phyloP scores from a whole-genome alignment of 2,888 invertebrate genomes.

The Acanthopleura granulata region DNA sequence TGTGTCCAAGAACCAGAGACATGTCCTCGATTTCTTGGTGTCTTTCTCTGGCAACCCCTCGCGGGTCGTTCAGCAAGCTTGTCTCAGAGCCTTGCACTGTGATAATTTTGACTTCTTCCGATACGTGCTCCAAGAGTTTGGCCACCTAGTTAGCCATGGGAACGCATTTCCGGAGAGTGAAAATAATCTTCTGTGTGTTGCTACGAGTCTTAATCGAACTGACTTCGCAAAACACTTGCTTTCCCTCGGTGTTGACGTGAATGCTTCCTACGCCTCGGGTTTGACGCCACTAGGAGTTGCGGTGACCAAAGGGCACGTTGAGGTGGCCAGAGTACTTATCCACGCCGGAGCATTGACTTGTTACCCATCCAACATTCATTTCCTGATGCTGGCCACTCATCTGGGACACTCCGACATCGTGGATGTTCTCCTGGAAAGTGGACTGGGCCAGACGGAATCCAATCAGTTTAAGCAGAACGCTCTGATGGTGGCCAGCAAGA shows the following conservation, averaged over 20 bases:
- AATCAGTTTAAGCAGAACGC: constrained; percentile 14
- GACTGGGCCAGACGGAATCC: constrained; percentile 14
- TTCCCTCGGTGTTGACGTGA: not conserved
- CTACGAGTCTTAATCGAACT: not conserved
- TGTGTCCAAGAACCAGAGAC: not conserved
- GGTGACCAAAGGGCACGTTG: not conserved
- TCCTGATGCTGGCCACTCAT: constrained; percentile 8
- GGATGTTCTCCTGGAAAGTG: constrained; percentile 21
- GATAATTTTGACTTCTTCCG: not conserved
- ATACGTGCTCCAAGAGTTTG: not conserved
- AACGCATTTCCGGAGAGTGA: not conserved
- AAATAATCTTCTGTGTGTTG: not conserved
- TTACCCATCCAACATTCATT: not conserved
- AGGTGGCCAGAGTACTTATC: not conserved
- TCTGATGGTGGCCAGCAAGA: constrained; percentile 16
- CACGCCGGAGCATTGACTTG: not conserved
- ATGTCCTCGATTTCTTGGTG: not conserved
- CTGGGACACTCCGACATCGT: not conserved
- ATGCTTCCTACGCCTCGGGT: not conserved
- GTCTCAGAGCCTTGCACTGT: not conserved
- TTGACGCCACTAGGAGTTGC: not conserved
- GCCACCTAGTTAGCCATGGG: not conserved
- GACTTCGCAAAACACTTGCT: not conserved
- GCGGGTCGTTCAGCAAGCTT: not conserved
- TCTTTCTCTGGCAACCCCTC: not conserved